phyloP scores from a whole-genome alignment of 2,797 vertebrate species.

The Gouania willdenowi region DNA sequence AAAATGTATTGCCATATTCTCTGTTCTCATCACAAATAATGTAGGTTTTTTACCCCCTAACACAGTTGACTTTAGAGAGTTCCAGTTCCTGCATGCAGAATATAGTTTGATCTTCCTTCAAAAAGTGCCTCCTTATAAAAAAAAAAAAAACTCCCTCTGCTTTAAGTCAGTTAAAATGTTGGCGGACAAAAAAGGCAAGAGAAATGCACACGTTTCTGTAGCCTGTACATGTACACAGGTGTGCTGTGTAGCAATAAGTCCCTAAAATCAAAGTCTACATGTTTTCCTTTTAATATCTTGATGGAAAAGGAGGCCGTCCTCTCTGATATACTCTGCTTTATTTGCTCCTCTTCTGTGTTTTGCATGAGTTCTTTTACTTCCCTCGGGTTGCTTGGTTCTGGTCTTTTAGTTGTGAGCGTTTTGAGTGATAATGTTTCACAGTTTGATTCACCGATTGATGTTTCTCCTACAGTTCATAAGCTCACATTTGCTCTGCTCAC shows the following conservation, averaged over 20 bases:
- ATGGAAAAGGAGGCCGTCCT: conserved; percentile 27
- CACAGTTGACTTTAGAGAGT: conserved; percentile 38
- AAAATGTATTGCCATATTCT: too few species aligned
- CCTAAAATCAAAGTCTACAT: conserved; percentile 38
- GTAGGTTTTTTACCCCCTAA: conserved; percentile 40
- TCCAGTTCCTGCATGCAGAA: conserved; percentile 60
- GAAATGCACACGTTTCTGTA: conserved; percentile 35
- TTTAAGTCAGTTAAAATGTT: conserved; percentile 54
- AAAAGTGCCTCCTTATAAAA: conserved; percentile 82
- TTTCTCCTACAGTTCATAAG: conserved; percentile 43
- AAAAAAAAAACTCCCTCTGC: conserved; percentile 68
- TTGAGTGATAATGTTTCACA: conserved; percentile 39
- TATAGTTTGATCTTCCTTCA: conserved; percentile 58
- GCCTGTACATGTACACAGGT: conserved; percentile 59
- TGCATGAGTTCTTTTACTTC: conserved; percentile 86
- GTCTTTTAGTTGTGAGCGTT: conserved; percentile 61
- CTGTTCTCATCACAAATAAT: conserved; percentile 16
- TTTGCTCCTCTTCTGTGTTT: conserved; percentile 59
- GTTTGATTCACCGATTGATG: too few species aligned
- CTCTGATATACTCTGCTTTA: conserved; percentile 45
- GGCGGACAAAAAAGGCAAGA: conserved; percentile 28
- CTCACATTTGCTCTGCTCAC: conserved; percentile 70
- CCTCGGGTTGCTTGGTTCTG: conserved; percentile 69
- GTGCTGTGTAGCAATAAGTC: conserved; percentile 76
- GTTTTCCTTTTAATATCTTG: conserved; percentile 45